Evolutionary conservation across 1,140 invertebrate species (phyloP).

Genomic region (Ridgeia piscesae): DNA sequence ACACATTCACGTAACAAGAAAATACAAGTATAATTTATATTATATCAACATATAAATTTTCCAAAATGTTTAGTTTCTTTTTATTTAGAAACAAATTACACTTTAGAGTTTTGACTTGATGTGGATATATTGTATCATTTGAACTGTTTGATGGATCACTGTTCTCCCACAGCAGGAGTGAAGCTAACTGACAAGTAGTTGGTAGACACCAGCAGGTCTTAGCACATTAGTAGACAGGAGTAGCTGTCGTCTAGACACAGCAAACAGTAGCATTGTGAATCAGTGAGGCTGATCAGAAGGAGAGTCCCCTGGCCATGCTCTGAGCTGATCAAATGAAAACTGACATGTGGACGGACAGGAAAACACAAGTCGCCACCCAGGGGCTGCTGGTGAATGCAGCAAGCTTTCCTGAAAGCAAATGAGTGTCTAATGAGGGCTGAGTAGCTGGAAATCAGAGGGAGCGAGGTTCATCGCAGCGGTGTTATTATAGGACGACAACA

Average conservation of each 20-base stretch:
- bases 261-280: conserved; percentile 5
- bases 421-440: not conserved
- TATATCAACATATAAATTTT: not conserved
- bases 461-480: not conserved
- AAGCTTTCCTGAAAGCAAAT: not conserved
- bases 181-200: not conserved
- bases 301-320: not conserved
- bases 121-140: too few species aligned
- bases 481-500: not conserved
- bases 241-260: not conserved
- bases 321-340: not conserved
- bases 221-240: not conserved
- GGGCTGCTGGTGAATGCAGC: not conserved
- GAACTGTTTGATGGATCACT: too few species aligned
- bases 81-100: too few species aligned
- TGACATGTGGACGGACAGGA: not conserved
- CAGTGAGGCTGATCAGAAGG: not conserved
- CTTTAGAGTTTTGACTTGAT: too few species aligned
- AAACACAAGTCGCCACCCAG: not conserved
- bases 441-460: not conserved
- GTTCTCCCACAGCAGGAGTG: not conserved
- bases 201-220: not conserved
- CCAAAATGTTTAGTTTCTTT: not conserved
- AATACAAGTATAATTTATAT: not conserved
- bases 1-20: not conserved